Conservation (phyloP, 1,140 invertebrate genomes). For the Homalodisca vitripennis region DNA sequence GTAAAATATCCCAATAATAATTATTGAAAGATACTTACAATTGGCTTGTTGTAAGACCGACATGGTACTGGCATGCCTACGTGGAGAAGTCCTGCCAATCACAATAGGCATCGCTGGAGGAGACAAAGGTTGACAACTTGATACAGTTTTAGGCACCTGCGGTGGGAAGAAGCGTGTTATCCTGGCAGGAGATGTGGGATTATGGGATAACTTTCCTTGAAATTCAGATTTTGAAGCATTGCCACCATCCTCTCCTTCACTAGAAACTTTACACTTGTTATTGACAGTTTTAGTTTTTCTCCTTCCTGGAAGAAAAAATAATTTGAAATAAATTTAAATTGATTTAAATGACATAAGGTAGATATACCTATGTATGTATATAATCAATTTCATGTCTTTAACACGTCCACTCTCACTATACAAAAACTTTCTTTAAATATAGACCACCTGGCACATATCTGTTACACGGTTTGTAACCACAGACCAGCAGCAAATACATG, state of each 20-base stretch:
- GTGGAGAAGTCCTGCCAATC: conserved; percentile 16
- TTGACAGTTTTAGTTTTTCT: conserved; percentile 1
- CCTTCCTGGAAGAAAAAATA: background rate
- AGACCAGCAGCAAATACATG: too few relatives aligned
- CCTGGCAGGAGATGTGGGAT: conserved; percentile 33
- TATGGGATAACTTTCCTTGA: conserved; percentile 40
- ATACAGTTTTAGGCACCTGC: conserved; percentile 14
- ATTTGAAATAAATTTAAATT: too few relatives aligned
- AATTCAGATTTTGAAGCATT: conserved; percentile 36
- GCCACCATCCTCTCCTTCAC: background rate
- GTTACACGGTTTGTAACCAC: too few relatives aligned
- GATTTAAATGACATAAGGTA: too few relatives aligned
- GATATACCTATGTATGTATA: too few relatives aligned
- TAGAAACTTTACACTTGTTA: background rate
- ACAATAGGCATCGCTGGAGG: background rate
- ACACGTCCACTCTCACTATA: too few relatives aligned
- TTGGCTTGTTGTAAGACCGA: conserved; percentile 18
- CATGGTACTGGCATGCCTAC: conserved; percentile 19
- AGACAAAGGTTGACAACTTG: background rate
- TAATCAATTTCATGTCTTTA: too few relatives aligned
- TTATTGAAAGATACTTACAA: conserved; percentile 16
- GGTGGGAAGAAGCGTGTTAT: conserved; percentile 34
- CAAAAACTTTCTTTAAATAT: too few relatives aligned
- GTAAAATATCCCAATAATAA: too few relatives aligned
- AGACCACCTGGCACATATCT: too few relatives aligned